Conservation (phyloP, 2,888 invertebrate genomes). For the Apodemia hepburni region DNA sequence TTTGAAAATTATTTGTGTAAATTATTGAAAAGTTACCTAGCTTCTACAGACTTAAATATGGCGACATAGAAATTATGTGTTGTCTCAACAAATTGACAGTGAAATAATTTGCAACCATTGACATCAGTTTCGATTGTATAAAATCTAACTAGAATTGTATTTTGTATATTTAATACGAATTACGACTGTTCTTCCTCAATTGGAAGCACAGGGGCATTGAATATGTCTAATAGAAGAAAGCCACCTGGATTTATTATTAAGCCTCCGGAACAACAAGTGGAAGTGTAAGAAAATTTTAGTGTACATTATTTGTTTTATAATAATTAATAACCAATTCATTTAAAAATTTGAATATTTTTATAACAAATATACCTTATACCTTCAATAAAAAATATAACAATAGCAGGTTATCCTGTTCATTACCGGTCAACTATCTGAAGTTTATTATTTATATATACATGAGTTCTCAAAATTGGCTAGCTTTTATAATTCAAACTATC, state of each 20-base stretch:
- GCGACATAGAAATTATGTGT: neutral
- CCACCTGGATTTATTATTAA: slow-evolving; percentile 56
- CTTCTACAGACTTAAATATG: neutral
- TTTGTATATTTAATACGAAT: neutral
- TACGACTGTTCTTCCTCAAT: neutral
- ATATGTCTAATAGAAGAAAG: slow-evolving; percentile 63
- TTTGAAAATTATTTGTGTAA: neutral
- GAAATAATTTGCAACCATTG: slow-evolving; percentile 25
- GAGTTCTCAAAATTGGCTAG: too few relatives aligned
- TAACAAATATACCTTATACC: too few relatives aligned
- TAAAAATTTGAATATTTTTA: too few relatives aligned
- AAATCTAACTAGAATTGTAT: slow-evolving; percentile 23
- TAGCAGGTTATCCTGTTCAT: too few relatives aligned
- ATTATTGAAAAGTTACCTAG: neutral
- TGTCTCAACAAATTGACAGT: neutral
- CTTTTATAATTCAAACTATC: too few relatives aligned
- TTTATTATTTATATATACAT: too few relatives aligned
- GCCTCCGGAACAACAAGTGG: slow-evolving; percentile 55
- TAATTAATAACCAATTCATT: too few relatives aligned
- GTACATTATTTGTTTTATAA: neutral
- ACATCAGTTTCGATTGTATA: slow-evolving; percentile 25
- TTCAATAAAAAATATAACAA: too few relatives aligned
- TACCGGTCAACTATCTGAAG: too few relatives aligned
- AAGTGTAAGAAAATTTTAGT: slow-evolving; percentile 51
- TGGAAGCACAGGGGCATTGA: slow-evolving; percentile 18